These are phyloP conservation scores for Druceiella hillmani DNA, from an alignment of 2,888 invertebrate species.

Conservation along the genomic window DNA sequence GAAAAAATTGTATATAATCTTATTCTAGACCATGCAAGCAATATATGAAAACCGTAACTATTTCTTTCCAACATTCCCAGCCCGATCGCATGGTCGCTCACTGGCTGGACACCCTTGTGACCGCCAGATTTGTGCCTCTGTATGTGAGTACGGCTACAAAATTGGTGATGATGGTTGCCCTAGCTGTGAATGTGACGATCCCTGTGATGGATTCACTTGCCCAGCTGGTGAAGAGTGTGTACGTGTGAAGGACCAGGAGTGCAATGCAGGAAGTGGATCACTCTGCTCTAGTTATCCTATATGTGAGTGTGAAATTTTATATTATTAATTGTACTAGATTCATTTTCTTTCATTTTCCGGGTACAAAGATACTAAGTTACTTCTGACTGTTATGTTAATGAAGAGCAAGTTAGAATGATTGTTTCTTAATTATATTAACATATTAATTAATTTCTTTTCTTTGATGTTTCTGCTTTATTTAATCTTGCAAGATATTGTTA, in stretches of 20 bases:
- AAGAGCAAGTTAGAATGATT: no score
- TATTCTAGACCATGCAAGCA: no score
- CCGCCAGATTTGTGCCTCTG: constrained; percentile 69
- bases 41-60: no score
- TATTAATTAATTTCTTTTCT: no score
- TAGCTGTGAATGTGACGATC: constrained; percentile 81
- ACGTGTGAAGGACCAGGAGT: constrained; percentile 63
- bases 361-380: no score
- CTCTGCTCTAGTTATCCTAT: constrained; percentile 73
- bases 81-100: constrained; percentile 46
- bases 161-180: constrained; percentile 64
- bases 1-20: no score
- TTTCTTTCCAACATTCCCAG: constrained; percentile 30
- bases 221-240: constrained; percentile 69
- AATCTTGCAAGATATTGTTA: no score
- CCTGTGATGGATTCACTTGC: constrained; percentile 74
- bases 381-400: no score
- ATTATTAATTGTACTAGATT: no score
- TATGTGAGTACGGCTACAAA: constrained; percentile 82
- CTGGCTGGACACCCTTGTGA: constrained; percentile 53
- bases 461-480: no score
- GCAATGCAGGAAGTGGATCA: constrained; percentile 43
- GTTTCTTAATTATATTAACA: no score
- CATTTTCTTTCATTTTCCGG: no score
- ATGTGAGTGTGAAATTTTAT: constrained; percentile 66